Base-by-base conservation (phyloP, 1,140 invertebrate genomes). In the Prorops nasuta region DNA sequence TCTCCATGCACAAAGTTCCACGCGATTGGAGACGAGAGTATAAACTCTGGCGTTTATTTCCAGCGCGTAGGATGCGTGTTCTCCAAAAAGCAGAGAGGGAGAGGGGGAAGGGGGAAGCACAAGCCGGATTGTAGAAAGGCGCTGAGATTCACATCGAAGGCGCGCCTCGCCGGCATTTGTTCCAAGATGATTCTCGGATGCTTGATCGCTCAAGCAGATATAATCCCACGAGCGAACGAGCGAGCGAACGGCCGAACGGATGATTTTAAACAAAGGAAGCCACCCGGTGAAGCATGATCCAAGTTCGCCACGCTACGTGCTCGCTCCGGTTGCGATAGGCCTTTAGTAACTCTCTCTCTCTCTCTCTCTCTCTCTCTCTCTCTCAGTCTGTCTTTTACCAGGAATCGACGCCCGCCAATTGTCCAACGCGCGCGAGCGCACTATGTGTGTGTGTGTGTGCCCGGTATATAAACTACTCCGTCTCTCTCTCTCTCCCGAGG, bases 211-310 rank as follows among this genome's bases (percentile, higher is more conserved):
- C 61, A 58, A 64, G 56, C 62, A 63, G 61, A 65, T 63, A 64
- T 61, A 65, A 65, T 63, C 64, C 60, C 63, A 67, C 63, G 58
- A 65, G 47, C 49, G 31, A 37, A 17, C 32, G 28, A 24, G 36
- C 17, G 22, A 46, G 67, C 60, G 59, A 62, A 56, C 66, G 57
- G n/a, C n/a, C n/a, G n/a, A n/a, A n/a, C n/a, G 62, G 54, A 60
- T 67, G 60, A 66, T 65, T 65, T 66, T 69, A 69, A 71, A 71
- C 69, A 71, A 71, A 71, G 67, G 63, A 62, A 63, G 61, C 54
- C 48, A 68, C 57, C 66, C 67, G 60, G 63, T 67, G 60, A 64
- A 67, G 61, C 69, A 68, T 68, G 66, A 71, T 71, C 62, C 59
- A 52, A 64, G 58, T 65, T 63, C 52, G 68, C 61, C 63, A 67